Evolutionary conservation across 2,888 invertebrate genomes (phyloP), one percentile per base, ranked within the genome.

Genomic region (Napeogenes inachia): DNA sequence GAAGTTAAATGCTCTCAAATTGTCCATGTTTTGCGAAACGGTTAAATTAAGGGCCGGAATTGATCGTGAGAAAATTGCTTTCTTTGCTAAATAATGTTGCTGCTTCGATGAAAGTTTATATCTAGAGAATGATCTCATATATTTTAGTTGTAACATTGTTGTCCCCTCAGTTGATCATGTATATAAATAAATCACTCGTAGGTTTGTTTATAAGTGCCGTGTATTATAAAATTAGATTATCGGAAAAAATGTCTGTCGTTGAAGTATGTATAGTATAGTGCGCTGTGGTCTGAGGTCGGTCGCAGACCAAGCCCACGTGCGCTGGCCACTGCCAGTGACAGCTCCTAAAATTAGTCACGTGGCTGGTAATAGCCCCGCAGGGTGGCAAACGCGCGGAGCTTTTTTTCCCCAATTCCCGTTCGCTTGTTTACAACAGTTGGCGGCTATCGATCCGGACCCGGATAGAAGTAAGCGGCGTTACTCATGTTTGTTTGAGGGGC

Each of bases 281-380:
- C 63, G 56, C 62, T 62, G 50, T 21, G 46, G 57, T 12, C 42
- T 57, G 59, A 63, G 67, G 66, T 68, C 67, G 63, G 54, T 60
- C 62, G 60, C 60, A 63, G 70, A 57, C 61, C 68, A 69, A 62
- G 73, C 71, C 82, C 87, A 85, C 88, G 87, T 85, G 86, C 78
- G 73, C 71, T 66, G 70, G 71, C 66, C 72, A 64, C 86, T 91
- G 91, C 73, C 70, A 71, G 76, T 90, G 91, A 91, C 91, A 90
- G 91, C 83, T 86, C 82, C 82, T 84, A 73, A 88, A 89, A 90
- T 90, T 83, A 87, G 89, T 88, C 90, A 89, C 90, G 90, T 90
- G 90, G 83, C 87, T 77, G 79, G 75, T 87, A 87, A 87, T 86
- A 84, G 87, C 82, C 79, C 78, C 78, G 71, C 80, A 81, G 81